Base-by-base conservation (phyloP, 2,113 vertebrate genomes). In the Naja naja region DNA sequence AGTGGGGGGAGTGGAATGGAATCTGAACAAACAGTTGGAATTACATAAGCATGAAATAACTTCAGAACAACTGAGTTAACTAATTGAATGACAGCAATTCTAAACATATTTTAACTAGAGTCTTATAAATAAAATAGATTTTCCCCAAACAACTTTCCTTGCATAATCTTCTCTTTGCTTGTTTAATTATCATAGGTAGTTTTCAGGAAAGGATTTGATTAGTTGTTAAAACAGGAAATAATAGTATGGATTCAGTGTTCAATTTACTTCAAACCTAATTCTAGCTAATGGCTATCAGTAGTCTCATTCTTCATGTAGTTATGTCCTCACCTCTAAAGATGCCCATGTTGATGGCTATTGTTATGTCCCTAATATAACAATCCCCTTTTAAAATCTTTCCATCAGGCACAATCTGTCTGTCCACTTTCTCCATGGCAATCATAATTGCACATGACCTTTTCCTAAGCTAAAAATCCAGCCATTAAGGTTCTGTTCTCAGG, bases 161-260 rank as follows among this genome's bases (percentile, higher is more conserved):
- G 94, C 92, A 85, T 93, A 92, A 23, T 14, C 8, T 60, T 55
- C 25, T 16, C 10, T 39, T 52, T 43, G 43, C 87, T 91, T 95
- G 34, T 49, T 96, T 96, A 92, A 86, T 94, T 92, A 94, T 91
- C 93, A 88, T 54, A 52, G 91, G 87, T 89, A 91, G 52, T 34
- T 16, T 91, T 95, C 90, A 92, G 52, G 47, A 64, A 56, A 85
- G 1, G 0, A 34, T 92, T 74, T 93, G 52, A 86, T 87, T 92
- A 89, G 20, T 85, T 91, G 20, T 25, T 47, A 85, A 93, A 95
- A 88, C 91, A 94, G 69, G 16, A 81, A 81, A 81, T 9, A 81
- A 39, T 81, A 81, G 69, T 81, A 81, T 7, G 34, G 16, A 39
- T 39, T 81, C 34, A 39, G 34, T 23, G 74, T 81, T 81, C 18